Percentiles rank a stretch among this genome's conserved stretches.
These are phyloP conservation scores for Apamea anceps DNA, from an alignment of 2,888 invertebrate species.

Conservation along the genomic window DNA sequence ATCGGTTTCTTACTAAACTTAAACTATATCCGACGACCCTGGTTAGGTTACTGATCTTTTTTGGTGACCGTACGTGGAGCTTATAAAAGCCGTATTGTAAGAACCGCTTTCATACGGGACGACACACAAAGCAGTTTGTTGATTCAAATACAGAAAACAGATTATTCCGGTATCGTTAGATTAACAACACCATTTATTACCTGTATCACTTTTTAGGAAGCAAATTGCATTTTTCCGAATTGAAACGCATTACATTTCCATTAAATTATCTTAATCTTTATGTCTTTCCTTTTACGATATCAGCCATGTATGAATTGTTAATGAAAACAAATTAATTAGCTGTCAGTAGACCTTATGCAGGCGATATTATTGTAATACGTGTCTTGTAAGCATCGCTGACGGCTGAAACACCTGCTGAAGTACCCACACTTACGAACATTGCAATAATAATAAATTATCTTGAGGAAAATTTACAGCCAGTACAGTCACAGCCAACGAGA, in stretches of 20 bases:
- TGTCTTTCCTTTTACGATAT: background rate
- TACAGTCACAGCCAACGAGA: slow-evolving; percentile 20
- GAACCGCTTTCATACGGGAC: background rate
- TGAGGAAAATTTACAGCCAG: slow-evolving; percentile 47
- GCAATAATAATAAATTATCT: slow-evolving; percentile 42
- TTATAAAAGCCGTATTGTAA: background rate
- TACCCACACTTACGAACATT: slow-evolving; percentile 31
- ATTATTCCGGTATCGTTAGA: background rate
- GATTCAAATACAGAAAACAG: background rate
- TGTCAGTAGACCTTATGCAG: background rate
- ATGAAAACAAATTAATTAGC: background rate
- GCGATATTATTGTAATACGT: slow-evolving; percentile 49
- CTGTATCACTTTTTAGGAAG: background rate
- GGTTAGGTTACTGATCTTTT: background rate
- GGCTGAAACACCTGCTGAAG: slow-evolving; percentile 57
- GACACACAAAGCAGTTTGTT: background rate
- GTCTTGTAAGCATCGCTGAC: slow-evolving; percentile 26
- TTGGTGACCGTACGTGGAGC: background rate
- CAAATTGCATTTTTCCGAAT: background rate
- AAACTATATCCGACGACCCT: background rate
- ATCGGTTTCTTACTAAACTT: background rate
- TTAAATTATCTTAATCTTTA: background rate
- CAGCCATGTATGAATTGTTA: background rate
- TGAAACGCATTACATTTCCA: background rate
- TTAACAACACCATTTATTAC: background rate